A percentile compares a stretch with the other conserved stretches of the same genome.
These are phyloP conservation scores for Drosophila affinis DNA, from an alignment of 2,888 invertebrate species.

Conservation along the genomic window DNA sequence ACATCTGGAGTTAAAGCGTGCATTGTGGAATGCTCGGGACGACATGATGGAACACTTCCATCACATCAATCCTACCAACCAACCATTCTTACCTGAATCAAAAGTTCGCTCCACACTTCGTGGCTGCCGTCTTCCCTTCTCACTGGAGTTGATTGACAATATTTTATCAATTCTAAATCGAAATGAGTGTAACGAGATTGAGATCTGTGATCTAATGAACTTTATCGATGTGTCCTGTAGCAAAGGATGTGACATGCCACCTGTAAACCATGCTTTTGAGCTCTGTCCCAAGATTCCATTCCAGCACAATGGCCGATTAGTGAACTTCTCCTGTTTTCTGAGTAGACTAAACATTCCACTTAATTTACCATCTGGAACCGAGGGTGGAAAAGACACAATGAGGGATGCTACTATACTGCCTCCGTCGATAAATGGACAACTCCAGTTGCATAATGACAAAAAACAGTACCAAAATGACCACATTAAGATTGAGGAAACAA, in stretches of 20 bases:
- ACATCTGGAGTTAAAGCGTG: conserved; percentile 88
- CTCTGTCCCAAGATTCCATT: conserved; percentile 82
- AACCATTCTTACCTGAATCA: conserved; percentile 86
- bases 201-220: conserved; percentile 88
- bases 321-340: conserved; percentile 81
- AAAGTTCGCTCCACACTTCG: conserved; percentile 88
- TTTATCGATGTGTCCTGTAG: conserved; percentile 88
- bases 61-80: conserved; percentile 85
- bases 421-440: not conserved
- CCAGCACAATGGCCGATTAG: conserved; percentile 76
- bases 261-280: conserved; percentile 82
- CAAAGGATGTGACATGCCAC: conserved; percentile 79
- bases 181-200: conserved; percentile 87
- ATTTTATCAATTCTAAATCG: conserved; percentile 86
- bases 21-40: conserved; percentile 89
- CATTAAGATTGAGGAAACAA: too few species aligned
- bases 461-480: too few species aligned
- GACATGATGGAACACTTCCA: conserved; percentile 86
- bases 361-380: conserved; percentile 42
- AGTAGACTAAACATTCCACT: conserved; percentile 74
- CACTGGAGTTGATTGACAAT: conserved; percentile 87
- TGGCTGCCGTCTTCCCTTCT: conserved; percentile 89
- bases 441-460: too few species aligned
- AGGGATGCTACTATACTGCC: conserved; percentile 17
- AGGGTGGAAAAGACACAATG: conserved; percentile 5